Conservation (phyloP, 2,113 vertebrate species). For the Ahaetulla prasina region DNA sequence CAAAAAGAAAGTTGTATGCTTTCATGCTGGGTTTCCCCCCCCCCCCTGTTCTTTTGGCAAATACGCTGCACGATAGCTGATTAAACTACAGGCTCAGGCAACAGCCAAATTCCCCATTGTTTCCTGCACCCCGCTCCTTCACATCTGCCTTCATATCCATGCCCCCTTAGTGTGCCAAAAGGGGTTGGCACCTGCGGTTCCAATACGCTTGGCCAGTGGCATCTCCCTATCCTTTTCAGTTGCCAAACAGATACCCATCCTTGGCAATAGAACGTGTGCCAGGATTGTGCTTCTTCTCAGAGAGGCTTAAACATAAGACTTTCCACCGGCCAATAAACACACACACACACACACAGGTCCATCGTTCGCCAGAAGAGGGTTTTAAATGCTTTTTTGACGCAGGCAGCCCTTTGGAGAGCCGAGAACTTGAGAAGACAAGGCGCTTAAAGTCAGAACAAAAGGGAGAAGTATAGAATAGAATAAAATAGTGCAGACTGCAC, state of each 20-base stretch:
- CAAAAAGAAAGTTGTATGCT: not conserved
- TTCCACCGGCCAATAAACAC: not conserved
- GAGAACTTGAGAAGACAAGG: not conserved
- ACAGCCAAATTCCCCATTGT: not conserved
- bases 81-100: not conserved
- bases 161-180: not conserved
- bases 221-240: slow-evolving; percentile 10
- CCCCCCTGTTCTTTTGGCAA: not conserved
- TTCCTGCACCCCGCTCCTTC: not conserved
- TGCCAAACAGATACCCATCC: slow-evolving; percentile 25
- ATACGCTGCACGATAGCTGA: not conserved
- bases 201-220: slow-evolving; percentile 25
- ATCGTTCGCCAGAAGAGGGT: not conserved
- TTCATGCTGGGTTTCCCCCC: not conserved
- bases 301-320: not conserved
- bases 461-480: too few relatives aligned
- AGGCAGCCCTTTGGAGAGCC: not conserved
- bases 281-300: slow-evolving; percentile 23
- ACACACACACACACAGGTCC: not conserved
- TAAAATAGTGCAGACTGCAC: too few relatives aligned
- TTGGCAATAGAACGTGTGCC: not conserved
- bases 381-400: not conserved
- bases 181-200: not conserved
- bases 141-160: not conserved
- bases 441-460: not conserved